Conservation (phyloP, 2,797 vertebrate species). For the Staurois parvus region DNA sequence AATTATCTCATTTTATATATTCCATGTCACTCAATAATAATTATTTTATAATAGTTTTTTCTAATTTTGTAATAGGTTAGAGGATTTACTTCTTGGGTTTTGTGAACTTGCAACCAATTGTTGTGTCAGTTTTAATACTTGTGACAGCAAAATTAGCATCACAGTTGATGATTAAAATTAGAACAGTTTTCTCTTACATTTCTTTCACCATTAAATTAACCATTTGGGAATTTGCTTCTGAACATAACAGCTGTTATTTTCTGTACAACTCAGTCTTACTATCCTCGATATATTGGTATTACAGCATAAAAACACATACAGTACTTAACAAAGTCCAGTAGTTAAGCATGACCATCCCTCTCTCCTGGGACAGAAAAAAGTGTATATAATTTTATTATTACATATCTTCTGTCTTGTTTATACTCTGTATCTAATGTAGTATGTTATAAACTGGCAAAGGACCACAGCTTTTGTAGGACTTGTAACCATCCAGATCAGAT, state of each 20-base stretch:
- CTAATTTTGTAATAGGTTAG: no score
- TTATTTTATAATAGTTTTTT: no score
- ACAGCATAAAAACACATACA: background rate
- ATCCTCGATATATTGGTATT: conserved; percentile 18
- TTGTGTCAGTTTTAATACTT: background rate
- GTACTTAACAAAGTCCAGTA: conserved; percentile 1
- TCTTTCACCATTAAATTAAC: conserved; percentile 9
- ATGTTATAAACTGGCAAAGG: background rate
- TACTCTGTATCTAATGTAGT: background rate
- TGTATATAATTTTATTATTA: background rate
- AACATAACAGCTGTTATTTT: conserved; percentile 36
- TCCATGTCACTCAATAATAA: no score
- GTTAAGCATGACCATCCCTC: conserved; percentile 2
- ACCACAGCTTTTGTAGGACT: background rate
- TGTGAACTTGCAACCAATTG: no score
- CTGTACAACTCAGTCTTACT: conserved; percentile 10
- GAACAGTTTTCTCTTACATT: conserved; percentile 46
- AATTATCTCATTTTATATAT: no score
- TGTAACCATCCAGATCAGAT: background rate
- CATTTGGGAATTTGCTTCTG: conserved; percentile 38
- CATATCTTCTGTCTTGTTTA: background rate
- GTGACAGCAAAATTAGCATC: conserved; percentile 28
- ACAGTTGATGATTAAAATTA: conserved; percentile 43
- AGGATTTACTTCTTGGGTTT: no score
- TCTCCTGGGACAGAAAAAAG: background rate